phyloP scores from a whole-genome alignment of 2,113 vertebrate genomes.

The Thomomys bottae region DNA sequence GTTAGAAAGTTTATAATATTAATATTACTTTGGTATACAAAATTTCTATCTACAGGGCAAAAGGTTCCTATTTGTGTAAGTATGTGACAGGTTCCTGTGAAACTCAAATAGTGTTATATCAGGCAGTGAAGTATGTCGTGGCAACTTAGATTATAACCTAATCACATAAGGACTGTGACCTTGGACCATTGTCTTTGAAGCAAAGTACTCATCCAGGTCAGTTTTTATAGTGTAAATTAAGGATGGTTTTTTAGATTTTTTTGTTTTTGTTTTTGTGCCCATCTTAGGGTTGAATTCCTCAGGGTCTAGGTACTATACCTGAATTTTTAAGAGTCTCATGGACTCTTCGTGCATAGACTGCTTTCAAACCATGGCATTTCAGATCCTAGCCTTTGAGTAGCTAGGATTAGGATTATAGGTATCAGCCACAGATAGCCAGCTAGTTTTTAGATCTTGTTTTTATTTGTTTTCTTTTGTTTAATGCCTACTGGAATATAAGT shows the following conservation, averaged over 20 bases:
- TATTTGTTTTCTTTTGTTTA: no score
- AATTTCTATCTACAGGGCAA: not conserved
- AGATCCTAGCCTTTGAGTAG: no score
- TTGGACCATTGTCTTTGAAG: slow-evolving; percentile 16
- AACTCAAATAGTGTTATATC: not conserved
- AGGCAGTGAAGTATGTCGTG: not conserved
- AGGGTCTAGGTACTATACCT: not conserved
- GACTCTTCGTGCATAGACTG: no score
- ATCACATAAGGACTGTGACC: not conserved
- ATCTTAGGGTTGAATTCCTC: not conserved
- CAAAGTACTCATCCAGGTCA: not conserved
- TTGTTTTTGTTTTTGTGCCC: not conserved
- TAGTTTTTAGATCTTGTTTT: not conserved
- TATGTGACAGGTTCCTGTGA: slow-evolving; percentile 44
- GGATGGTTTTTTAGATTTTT: not conserved
- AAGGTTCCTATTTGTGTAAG: not conserved
- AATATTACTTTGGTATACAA: slow-evolving; percentile 22
- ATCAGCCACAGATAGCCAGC: no score
- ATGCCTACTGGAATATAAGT: not conserved
- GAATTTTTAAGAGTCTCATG: not conserved
- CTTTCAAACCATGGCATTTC: no score
- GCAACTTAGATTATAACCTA: not conserved
- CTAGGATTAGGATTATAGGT: no score
- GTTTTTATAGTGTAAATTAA: not conserved
- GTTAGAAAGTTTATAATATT: not conserved